Conservation (phyloP, 2,888 invertebrate species). For the Nemapogon koenigi region DNA sequence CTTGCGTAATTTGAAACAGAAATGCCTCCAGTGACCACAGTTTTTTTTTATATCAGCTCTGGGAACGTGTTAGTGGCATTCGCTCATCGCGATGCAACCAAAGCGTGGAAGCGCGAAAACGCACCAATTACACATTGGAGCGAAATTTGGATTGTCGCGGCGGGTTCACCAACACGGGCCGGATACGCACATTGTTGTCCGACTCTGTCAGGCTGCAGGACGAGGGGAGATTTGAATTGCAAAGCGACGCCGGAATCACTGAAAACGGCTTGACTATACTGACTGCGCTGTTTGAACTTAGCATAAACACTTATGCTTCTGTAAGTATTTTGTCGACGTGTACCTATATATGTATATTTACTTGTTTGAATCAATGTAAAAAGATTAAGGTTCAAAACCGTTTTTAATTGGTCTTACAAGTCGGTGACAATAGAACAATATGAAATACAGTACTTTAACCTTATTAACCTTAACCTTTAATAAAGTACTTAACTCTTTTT, state of each 20-base stretch:
- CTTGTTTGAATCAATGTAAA: too few relatives aligned
- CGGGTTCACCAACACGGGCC: conserved; percentile 25
- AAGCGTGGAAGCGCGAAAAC: conserved; percentile 69
- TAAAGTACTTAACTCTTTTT: too few relatives aligned
- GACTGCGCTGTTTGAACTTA: conserved; percentile 37
- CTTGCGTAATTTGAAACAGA: too few relatives aligned
- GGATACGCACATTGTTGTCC: conserved; percentile 68
- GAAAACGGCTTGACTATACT: conserved; percentile 34
- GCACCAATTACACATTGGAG: conserved; percentile 69
- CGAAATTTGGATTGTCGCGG: conserved; percentile 69
- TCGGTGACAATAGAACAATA: too few relatives aligned
- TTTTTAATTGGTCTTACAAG: too few relatives aligned
- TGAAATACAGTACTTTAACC: too few relatives aligned
- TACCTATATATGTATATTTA: too few relatives aligned
- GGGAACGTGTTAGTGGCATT: conserved; percentile 60
- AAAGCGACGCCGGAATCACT: conserved; percentile 45
- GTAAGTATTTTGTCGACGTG: conserved; percentile 26
- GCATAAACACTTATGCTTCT: conserved; percentile 42
- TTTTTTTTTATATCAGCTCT: conserved; percentile 60
- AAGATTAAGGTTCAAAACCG: too few relatives aligned
- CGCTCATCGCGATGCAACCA: conserved; percentile 36
- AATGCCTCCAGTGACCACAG: too few relatives aligned
- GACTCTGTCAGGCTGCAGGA: conserved; percentile 74
- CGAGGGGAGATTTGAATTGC: conserved; percentile 39
- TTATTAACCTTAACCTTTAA: too few relatives aligned